A percentile compares a stretch with the other conserved stretches of the same genome.
Conservation (phyloP, 1,140 invertebrate species). For the Drosophila nigrodunni region DNA sequence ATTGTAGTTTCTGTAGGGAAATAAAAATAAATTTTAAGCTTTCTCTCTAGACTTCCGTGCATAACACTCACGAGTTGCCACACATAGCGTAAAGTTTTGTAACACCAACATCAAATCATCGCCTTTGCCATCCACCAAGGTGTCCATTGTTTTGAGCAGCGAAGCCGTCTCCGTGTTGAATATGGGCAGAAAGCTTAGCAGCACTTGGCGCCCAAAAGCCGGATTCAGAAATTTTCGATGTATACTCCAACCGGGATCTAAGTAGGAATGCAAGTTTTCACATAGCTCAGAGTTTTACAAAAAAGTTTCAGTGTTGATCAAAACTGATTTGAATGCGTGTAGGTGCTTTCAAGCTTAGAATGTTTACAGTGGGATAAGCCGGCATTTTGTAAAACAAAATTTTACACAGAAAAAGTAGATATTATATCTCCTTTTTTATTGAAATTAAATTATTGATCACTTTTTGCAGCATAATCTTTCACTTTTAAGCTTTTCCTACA, state of each 20-base stretch:
- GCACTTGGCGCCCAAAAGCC: conserved; percentile 70
- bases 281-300: no score
- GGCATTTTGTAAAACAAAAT: no score
- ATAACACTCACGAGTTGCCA: not conserved
- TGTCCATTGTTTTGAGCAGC: conserved; percentile 37
- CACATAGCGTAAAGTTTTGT: not conserved
- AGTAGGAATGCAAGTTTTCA: not conserved
- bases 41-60: not conserved
- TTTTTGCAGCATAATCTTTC: no score
- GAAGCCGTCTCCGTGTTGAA: conserved; percentile 63
- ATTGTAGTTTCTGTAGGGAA: not conserved
- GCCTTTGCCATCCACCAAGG: not conserved
- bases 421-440: no score
- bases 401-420: no score
- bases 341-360: no score
- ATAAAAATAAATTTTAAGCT: not conserved
- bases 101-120: not conserved
- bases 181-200: conserved; percentile 70
- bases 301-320: no score
- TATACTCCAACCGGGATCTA: conserved; percentile 72
- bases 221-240: conserved; percentile 74
- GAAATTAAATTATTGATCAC: no score
- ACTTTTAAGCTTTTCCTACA: no score
- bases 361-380: no score
- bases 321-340: no score